Evolutionary conservation across 2,797 vertebrate genomes (phyloP).

Genomic region (Pseudomugil gertrudae): DNA sequence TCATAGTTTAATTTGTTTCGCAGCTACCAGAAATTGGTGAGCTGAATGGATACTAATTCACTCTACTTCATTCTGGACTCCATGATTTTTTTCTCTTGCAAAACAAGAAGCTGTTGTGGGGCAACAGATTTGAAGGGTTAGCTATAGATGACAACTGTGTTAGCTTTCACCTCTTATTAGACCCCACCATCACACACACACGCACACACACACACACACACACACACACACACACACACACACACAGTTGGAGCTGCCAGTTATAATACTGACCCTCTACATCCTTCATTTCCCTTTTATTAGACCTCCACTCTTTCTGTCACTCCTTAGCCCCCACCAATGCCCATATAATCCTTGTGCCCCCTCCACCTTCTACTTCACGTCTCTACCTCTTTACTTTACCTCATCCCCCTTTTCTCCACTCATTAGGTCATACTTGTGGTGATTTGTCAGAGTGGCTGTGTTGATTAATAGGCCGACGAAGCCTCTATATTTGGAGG

Average conservation of each 20-base stretch:
- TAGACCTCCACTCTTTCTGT: constrained; percentile 63
- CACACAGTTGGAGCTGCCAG: constrained; percentile 54
- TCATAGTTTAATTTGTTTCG: constrained; percentile 65
- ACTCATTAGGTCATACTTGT: constrained; percentile 84
- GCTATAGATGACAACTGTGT: constrained; percentile 68
- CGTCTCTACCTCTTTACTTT: constrained; percentile 64
- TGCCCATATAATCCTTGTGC: constrained; percentile 44
- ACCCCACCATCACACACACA: too few species aligned
- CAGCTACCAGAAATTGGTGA: constrained; percentile 23
- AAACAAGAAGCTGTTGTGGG: constrained; percentile 62
- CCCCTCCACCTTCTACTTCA: constrained; percentile 65
- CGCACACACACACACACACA: too few species aligned
- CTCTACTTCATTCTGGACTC: constrained; percentile 55
- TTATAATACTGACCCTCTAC: constrained; percentile 61
- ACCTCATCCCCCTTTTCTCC: constrained; percentile 66
- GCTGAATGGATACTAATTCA: constrained; percentile 42
- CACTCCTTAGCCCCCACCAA: constrained; percentile 64
- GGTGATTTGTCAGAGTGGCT: constrained; percentile 88
- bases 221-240: neutral
- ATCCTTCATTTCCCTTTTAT: constrained; percentile 80
- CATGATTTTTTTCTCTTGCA: constrained; percentile 63
- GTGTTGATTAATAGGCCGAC: constrained; percentile 90
- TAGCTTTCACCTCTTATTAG: constrained; percentile 72
- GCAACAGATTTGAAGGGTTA: constrained; percentile 40
- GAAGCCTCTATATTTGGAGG: constrained; percentile 87